Conservation (phyloP, 2,113 vertebrate genomes). For the Corapipo altera region DNA sequence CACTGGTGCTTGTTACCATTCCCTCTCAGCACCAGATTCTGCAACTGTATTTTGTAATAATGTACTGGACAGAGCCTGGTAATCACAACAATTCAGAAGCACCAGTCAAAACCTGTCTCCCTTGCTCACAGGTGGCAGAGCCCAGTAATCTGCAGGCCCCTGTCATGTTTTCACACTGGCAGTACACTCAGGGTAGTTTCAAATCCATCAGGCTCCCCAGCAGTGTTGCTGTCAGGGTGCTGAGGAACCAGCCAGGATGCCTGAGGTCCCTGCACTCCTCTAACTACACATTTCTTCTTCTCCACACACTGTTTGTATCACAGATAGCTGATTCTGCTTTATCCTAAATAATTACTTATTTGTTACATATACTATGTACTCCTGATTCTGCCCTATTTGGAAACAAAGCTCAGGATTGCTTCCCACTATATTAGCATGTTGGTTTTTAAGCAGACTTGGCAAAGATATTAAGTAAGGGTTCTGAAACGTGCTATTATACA, state of each 20-base stretch:
- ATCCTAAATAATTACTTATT: background rate
- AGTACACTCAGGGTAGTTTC: rapidly evolving
- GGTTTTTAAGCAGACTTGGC: background rate
- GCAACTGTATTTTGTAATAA: background rate
- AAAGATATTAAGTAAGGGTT: background rate
- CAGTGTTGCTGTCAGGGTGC: background rate
- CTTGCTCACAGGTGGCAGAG: background rate
- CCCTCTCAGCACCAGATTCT: background rate
- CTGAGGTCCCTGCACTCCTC: rapidly evolving
- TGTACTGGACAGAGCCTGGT: background rate
- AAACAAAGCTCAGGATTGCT: background rate
- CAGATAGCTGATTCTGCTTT: rapidly evolving
- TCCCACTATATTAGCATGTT: rapidly evolving
- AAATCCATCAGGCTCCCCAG: background rate
- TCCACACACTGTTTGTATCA: background rate
- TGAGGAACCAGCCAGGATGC: background rate
- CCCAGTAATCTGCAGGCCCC: background rate
- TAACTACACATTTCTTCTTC: background rate
- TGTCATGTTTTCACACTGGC: rapidly evolving
- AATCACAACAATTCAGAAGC: background rate
- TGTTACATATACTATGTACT: background rate
- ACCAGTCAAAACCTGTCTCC: background rate
- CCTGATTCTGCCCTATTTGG: background rate
- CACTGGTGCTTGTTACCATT: background rate
- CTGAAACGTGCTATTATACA: rapidly evolving